Percentiles rank a stretch among this genome's conserved stretches.
These are phyloP conservation scores for Coturnix japonica DNA, from an alignment of 2,113 vertebrate genomes.

Conservation along the genomic window DNA sequence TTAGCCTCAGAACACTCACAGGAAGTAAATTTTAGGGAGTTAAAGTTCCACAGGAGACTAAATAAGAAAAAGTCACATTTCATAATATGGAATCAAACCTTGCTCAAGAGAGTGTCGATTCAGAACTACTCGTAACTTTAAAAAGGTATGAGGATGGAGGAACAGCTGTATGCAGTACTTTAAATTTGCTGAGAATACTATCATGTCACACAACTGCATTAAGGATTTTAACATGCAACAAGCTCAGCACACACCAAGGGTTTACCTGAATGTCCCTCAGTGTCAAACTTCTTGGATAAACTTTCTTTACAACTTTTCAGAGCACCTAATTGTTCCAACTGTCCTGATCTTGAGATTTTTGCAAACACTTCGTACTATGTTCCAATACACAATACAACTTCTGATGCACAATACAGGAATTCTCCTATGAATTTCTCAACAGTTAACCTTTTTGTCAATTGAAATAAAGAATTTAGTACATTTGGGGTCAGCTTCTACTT, in stretches of 20 bases:
- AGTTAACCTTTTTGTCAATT: slow-evolving; percentile 2
- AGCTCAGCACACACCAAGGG: neutral
- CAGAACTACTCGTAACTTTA: neutral
- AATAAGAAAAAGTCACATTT: neutral
- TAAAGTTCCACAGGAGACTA: neutral
- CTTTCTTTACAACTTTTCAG: neutral
- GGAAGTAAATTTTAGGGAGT: neutral
- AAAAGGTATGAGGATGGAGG: neutral
- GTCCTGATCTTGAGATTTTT: neutral
- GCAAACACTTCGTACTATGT: neutral
- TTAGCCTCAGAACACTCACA: neutral
- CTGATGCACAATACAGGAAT: neutral
- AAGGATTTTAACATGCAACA: neutral
- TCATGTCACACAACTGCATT: accelerated
- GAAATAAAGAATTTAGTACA: slow-evolving; percentile 6
- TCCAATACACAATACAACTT: neutral
- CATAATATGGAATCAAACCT: neutral
- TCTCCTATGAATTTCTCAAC: neutral
- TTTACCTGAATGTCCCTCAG: neutral
- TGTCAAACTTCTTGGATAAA: neutral
- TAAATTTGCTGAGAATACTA: neutral
- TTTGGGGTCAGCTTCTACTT: neutral
- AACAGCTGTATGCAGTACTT: neutral
- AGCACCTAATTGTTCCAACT: neutral
- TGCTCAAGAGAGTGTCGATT: neutral